phyloP scores from a whole-genome alignment of 2,888 invertebrate species.

The Creontiades dilutus region DNA sequence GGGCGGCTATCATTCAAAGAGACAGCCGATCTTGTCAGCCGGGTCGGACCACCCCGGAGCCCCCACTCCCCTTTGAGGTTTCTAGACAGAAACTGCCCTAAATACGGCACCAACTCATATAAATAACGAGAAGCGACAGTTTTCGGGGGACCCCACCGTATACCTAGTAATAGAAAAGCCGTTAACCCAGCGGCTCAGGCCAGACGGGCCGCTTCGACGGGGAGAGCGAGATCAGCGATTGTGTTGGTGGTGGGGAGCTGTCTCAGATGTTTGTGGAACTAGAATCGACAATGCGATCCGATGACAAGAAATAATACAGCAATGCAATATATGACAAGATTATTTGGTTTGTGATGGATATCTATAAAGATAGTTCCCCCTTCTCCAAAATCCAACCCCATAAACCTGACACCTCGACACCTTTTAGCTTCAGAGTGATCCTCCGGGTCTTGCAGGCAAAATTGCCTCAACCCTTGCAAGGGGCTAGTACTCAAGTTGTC shows the following conservation, averaged over 20 bases:
- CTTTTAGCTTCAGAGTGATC: too few relatives aligned
- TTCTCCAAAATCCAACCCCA: too few relatives aligned
- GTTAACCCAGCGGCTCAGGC: background rate
- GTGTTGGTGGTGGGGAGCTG: background rate
- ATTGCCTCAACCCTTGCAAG: too few relatives aligned
- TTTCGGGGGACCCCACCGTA: slow-evolving; percentile 14
- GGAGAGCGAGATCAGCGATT: background rate
- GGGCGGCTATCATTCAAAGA: background rate
- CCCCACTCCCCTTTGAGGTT: background rate
- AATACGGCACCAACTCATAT: slow-evolving; percentile 31
- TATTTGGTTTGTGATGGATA: too few relatives aligned
- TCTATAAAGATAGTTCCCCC: too few relatives aligned
- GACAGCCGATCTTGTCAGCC: slow-evolving; percentile 47
- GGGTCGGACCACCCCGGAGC: slow-evolving; percentile 37
- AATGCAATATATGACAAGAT: too few relatives aligned
- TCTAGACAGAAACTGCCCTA: slow-evolving; percentile 25
- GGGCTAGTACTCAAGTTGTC: too few relatives aligned
- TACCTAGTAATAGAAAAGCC: slow-evolving; percentile 32
- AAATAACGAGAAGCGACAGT: slow-evolving; percentile 55
- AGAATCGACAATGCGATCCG: too few relatives aligned
- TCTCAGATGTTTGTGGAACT: too few relatives aligned
- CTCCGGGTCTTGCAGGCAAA: too few relatives aligned
- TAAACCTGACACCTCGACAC: too few relatives aligned
- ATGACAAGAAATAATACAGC: too few relatives aligned
- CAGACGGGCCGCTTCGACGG: background rate